phyloP scores from a whole-genome alignment of 2,888 invertebrate species.

The Drosophila prostipennis region DNA sequence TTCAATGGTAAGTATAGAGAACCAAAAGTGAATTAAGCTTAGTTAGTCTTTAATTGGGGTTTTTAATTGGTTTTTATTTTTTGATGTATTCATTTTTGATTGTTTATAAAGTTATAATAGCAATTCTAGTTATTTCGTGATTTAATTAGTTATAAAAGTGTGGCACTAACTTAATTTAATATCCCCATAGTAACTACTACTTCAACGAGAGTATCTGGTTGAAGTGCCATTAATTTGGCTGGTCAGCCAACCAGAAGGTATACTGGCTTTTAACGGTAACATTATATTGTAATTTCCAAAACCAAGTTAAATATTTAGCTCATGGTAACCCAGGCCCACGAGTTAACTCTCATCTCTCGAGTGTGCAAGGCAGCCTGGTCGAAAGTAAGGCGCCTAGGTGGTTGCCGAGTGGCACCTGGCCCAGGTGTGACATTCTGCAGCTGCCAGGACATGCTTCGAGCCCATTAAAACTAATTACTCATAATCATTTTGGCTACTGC shows the following conservation, averaged over 20 bases:
- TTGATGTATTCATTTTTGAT: too few relatives aligned
- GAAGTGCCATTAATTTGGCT: slow-evolving; percentile 6
- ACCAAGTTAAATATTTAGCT: slow-evolving; percentile 14
- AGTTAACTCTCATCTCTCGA: slow-evolving; percentile 14
- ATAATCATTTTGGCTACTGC: slow-evolving; percentile 47
- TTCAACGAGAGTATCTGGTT: neutral
- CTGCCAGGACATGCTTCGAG: slow-evolving; percentile 34
- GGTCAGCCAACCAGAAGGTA: neutral
- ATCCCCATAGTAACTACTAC: neutral
- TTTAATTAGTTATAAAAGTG: too few relatives aligned
- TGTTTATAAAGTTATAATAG: too few relatives aligned
- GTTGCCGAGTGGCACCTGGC: slow-evolving; percentile 11
- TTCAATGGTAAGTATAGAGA: neutral
- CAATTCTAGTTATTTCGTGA: too few relatives aligned
- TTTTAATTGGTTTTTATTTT: neutral
- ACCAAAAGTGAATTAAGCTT: neutral
- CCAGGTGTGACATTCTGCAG: slow-evolving; percentile 26
- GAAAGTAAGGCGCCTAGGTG: neutral
- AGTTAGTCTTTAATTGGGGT: neutral
- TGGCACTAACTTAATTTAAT: slow-evolving; percentile 3
- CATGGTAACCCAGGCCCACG: slow-evolving; percentile 7
- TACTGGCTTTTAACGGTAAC: neutral
- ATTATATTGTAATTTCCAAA: slow-evolving; percentile 14
- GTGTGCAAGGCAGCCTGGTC: slow-evolving; percentile 1
- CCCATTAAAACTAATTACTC: slow-evolving; percentile 53